Base-by-base conservation (phyloP, 2,888 invertebrate genomes). In the Leptopilina drosophilae region DNA sequence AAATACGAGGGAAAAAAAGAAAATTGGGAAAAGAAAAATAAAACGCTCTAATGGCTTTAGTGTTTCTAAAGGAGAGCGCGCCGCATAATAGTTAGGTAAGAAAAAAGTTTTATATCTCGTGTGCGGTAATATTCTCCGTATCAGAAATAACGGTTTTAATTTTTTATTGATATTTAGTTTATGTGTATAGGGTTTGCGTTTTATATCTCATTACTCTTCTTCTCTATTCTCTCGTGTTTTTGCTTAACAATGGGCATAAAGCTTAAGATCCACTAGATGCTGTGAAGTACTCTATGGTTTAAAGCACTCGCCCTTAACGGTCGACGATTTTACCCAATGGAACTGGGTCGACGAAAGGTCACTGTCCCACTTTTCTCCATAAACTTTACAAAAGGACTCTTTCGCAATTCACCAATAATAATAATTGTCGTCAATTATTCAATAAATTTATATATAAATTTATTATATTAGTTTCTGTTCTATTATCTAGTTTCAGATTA, bases 311-410 rank as follows among this genome's bases (percentile, higher is more conserved):
- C 82, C 83, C 82, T 81, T 80, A 81, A 81, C 80, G 80, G 79
- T 64, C 80, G 56, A 82, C 80, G 75, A 82, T 82, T 82, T 78
- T 79, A 76, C 79, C 76, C 56, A 73, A 73, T 66, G 78, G 79
- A 86, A 85, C 84, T 85, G 80, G 86, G 85, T 86, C 85, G 82
- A 33, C 79, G 77, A 84, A 84, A 86, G 86, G 86, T 86, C 84
- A 85, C 82, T 84, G 86, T 85, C 83, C 86, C 82, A 84, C 81
- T 86, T 83, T 82, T 81, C 53, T 75, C 15, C 20, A 73, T 11
- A 62, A 67, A 78, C 67, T 59, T 76, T 79, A 77, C 80, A 82
- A 81, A 76, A 78, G 78, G 64, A 76, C 73, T 81, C 81, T 77
- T 77, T 64, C 79, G 76, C 77, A 40, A 66, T 64, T 62, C 65